These are phyloP conservation scores for Ichneumoninae sp. DNA, from an alignment of 2,888 invertebrate species.

Conservation along the genomic window DNA sequence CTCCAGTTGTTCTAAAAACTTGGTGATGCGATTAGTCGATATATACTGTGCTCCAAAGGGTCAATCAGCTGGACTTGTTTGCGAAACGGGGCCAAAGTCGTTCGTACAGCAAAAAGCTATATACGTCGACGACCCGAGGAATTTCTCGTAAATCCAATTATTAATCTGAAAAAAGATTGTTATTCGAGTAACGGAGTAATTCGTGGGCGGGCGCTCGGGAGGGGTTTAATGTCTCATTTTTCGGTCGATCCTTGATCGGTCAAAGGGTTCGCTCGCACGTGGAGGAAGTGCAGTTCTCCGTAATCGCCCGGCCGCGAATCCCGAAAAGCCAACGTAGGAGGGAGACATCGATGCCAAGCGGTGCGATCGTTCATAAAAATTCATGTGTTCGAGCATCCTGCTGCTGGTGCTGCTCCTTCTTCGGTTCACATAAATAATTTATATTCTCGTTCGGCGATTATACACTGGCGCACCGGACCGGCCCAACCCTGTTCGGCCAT, in stretches of 20 bases:
- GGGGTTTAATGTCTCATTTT: constrained; percentile 66
- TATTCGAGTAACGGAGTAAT: constrained; percentile 29
- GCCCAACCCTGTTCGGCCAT: constrained; percentile 48
- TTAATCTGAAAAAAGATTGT: not conserved
- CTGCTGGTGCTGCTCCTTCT: constrained; percentile 31
- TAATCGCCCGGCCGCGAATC: constrained; percentile 50
- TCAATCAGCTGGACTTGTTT: not conserved
- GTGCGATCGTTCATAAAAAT: constrained; percentile 72
- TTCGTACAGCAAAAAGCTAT: not conserved
- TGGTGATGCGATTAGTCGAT: not conserved
- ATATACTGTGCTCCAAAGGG: not conserved
- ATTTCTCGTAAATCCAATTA: not conserved
- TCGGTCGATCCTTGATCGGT: constrained; percentile 13
- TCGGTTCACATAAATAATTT: constrained; percentile 72
- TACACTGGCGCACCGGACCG: constrained; percentile 49
- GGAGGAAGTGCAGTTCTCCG: constrained; percentile 10
- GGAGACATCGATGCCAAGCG: constrained; percentile 53
- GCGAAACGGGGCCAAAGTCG: not conserved
- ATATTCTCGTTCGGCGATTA: constrained; percentile 69
- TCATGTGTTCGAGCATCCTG: constrained; percentile 67
- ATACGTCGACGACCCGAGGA: too few species aligned
- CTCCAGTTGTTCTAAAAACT: not conserved
- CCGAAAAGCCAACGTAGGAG: constrained; percentile 47
- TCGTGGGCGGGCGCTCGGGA: constrained; percentile 4
- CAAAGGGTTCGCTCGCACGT: not conserved